phyloP scores from a whole-genome alignment of 2,888 invertebrate genomes.

The Steinernema carpocapsae region DNA sequence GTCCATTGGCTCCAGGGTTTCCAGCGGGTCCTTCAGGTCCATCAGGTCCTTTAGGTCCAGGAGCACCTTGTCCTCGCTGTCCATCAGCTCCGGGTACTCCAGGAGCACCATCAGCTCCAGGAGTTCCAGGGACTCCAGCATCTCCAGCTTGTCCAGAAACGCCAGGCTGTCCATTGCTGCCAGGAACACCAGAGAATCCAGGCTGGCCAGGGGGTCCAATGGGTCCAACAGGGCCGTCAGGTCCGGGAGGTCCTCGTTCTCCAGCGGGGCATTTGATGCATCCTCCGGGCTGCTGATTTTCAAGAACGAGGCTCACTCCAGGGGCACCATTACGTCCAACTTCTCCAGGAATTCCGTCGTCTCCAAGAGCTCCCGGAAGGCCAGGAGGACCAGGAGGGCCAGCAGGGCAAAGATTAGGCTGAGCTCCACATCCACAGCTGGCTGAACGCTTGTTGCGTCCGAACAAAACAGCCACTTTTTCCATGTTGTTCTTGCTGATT shows the following conservation, averaged over 20 bases:
- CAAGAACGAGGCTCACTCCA: constrained; percentile 40
- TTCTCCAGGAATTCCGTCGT: constrained; percentile 53
- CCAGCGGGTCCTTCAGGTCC: constrained; percentile 39
- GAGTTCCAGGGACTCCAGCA: constrained; percentile 52
- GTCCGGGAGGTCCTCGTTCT: constrained; percentile 44
- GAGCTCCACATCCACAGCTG: constrained; percentile 38
- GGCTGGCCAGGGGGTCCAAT: constrained; percentile 55
- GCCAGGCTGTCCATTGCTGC: constrained; percentile 51
- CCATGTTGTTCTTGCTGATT: constrained; percentile 34
- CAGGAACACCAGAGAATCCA: constrained; percentile 47
- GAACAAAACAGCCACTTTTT: constrained; percentile 36
- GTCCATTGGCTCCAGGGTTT: constrained; percentile 46
- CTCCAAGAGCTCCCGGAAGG: constrained; percentile 51
- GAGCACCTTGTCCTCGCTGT: constrained; percentile 34
- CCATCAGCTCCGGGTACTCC: constrained; percentile 42
- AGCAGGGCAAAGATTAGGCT: constrained; percentile 42
- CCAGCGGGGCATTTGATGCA: constrained; percentile 61
- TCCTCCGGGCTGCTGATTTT: constrained; percentile 41
- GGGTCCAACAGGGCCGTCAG: constrained; percentile 56
- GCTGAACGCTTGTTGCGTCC: constrained; percentile 45
- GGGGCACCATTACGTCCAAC: constrained; percentile 46
- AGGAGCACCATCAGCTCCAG: constrained; percentile 42
- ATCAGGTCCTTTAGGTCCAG: constrained; percentile 19
- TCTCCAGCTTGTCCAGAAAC: constrained; percentile 55
- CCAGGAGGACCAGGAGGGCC: constrained; percentile 58